Conservation (phyloP, 53 echinoderm and acorn worm species). For the Holothuria leucospilota region DNA sequence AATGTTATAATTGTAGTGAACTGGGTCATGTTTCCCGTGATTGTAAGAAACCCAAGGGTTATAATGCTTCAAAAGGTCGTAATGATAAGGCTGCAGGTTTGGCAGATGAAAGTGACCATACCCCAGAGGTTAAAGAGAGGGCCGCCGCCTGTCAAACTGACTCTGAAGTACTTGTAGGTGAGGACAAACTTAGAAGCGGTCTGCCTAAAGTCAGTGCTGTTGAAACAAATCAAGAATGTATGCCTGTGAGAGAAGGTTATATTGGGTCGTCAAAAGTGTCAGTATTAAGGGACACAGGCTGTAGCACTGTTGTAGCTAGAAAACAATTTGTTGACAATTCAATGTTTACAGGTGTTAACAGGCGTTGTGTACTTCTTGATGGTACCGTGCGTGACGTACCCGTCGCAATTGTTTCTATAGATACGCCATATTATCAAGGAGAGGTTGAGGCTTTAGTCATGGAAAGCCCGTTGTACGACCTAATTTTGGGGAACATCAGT, state of each 20-base stretch:
- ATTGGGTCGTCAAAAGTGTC: neutral
- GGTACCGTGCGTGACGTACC: too few species aligned
- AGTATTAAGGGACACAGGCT: slow-evolving; percentile 46
- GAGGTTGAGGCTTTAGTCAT: too few species aligned
- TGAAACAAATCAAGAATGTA: neutral
- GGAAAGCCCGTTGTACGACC: too few species aligned
- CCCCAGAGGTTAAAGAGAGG: too few species aligned
- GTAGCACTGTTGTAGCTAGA: slow-evolving; percentile 22
- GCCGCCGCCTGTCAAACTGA: neutral
- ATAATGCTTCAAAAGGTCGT: neutral
- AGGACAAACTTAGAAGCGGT: neutral
- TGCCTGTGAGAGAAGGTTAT: neutral
- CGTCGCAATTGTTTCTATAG: too few species aligned
- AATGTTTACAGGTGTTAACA: too few species aligned
- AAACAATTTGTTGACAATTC: neutral
- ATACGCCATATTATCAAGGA: too few species aligned
- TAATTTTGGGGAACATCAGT: too few species aligned
- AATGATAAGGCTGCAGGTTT: neutral
- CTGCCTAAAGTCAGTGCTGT: neutral
- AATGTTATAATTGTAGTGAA: slow-evolving; percentile 26
- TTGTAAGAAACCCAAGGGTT: neutral
- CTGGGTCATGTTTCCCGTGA: slow-evolving; percentile 29
- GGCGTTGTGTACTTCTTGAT: too few species aligned
- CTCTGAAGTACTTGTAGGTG: neutral
- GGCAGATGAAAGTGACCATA: neutral